A percentile compares a stretch with the other conserved stretches of the same genome.
Evolutionary conservation across 2,888 invertebrate genomes (phyloP).

Genomic region (Ormyrus thymus): DNA sequence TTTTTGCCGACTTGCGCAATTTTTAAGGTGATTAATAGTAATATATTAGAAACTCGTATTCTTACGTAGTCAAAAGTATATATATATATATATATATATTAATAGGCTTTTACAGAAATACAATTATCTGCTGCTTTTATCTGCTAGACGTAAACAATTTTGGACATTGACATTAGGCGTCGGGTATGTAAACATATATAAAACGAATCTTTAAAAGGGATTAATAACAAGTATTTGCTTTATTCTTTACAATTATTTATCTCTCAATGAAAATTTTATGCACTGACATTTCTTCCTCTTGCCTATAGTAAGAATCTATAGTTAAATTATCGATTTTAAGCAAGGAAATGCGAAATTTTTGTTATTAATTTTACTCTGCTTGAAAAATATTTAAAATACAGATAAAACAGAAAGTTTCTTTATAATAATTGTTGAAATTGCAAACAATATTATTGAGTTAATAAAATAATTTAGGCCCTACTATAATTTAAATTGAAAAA

Average conservation of each 20-base stretch:
- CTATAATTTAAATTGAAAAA: too few species aligned
- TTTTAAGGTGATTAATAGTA: constrained; percentile 31
- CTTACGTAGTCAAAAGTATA: constrained; percentile 40
- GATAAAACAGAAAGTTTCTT: too few species aligned
- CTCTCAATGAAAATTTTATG: constrained; percentile 13
- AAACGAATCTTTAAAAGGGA: constrained; percentile 3
- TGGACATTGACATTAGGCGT: constrained; percentile 11
- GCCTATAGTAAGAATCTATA: constrained; percentile 8
- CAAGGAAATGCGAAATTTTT: constrained; percentile 8
- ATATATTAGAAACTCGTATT: constrained; percentile 12
- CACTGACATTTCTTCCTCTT: background rate
- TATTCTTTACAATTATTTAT: constrained; percentile 8
- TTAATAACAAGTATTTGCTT: constrained; percentile 7
- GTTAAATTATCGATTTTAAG: constrained; percentile 19
- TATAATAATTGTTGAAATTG: too few species aligned
- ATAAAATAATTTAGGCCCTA: too few species aligned
- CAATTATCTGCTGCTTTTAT: constrained; percentile 11
- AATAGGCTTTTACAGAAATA: constrained; percentile 41
- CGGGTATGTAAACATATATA: background rate
- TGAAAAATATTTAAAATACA: too few species aligned
- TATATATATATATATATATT: constrained; percentile 8
- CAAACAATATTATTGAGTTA: too few species aligned
- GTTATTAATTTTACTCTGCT: background rate
- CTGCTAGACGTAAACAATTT: constrained; percentile 21
- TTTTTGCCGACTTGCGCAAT: background rate